These are phyloP conservation scores for Danio jaintianensis DNA, from an alignment of 2,797 vertebrate genomes.

Conservation along the genomic window DNA sequence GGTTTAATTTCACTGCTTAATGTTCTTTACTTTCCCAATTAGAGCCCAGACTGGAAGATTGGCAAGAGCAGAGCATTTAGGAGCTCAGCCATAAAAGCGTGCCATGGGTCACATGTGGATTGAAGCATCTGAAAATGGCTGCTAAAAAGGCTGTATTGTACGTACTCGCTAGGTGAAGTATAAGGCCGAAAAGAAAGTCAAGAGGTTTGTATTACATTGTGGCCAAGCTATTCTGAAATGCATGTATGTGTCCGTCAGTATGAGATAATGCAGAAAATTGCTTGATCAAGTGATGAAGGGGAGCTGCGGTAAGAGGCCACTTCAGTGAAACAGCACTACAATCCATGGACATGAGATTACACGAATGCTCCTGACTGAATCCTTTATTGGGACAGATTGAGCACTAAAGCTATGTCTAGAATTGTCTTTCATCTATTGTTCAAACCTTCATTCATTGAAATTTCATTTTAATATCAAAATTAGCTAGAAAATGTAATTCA, in stretches of 20 bases:
- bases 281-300: constrained; percentile 34
- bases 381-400: constrained; percentile 35
- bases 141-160: constrained; percentile 49
- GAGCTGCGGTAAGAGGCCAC: constrained; percentile 38
- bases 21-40: constrained; percentile 50
- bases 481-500: constrained; percentile 2
- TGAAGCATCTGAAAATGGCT: constrained; percentile 56
- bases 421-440: background rate
- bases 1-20: constrained; percentile 61
- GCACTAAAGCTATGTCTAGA: background rate
- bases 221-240: constrained; percentile 42
- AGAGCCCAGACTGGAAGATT: constrained; percentile 38
- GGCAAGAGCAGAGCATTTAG: constrained; percentile 55
- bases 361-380: constrained; percentile 1
- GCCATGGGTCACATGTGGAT: constrained; percentile 56
- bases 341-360: constrained; percentile 22
- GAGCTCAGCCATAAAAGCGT: constrained; percentile 57
- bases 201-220: constrained; percentile 53
- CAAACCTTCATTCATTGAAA: background rate
- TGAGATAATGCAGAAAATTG: constrained; percentile 47
- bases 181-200: constrained; percentile 42
- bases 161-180: constrained; percentile 55
- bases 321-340: constrained; percentile 39
- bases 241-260: constrained; percentile 25
- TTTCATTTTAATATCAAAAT: constrained; percentile 12